These are phyloP conservation scores for Antitype chi DNA, from an alignment of 2,888 invertebrate genomes.

Conservation along the genomic window DNA sequence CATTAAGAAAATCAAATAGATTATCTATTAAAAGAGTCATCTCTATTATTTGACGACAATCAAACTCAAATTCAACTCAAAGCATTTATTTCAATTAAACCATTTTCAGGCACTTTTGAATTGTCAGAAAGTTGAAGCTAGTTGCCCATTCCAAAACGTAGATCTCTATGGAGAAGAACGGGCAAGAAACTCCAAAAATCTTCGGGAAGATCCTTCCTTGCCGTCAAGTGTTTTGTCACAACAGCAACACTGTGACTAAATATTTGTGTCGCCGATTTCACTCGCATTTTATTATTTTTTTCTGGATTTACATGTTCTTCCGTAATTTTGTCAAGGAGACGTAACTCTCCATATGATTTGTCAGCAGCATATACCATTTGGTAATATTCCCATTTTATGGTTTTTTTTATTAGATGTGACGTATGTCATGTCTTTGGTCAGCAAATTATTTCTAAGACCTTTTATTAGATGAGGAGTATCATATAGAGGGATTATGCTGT, in stretches of 20 bases:
- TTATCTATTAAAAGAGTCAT: slow-evolving; percentile 15
- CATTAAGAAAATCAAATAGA: slow-evolving; percentile 8
- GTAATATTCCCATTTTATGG: slow-evolving; percentile 7
- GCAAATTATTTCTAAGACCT: slow-evolving; percentile 3
- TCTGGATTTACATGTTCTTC: not conserved
- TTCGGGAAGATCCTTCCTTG: slow-evolving; percentile 3
- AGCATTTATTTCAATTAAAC: too few relatives aligned
- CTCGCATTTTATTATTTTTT: not conserved
- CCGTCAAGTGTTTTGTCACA: slow-evolving; percentile 1
- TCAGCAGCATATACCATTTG: slow-evolving; percentile 9
- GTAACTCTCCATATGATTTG: not conserved
- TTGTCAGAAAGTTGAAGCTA: too few relatives aligned
- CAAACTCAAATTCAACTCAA: too few relatives aligned
- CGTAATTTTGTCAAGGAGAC: slow-evolving; percentile 1
- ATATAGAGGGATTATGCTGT: not conserved
- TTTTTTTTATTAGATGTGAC: not conserved
- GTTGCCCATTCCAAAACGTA: too few relatives aligned
- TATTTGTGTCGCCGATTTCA: not conserved
- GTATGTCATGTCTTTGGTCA: not conserved
- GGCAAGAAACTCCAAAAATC: too few relatives aligned
- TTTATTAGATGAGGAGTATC: slow-evolving; percentile 9
- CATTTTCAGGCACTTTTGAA: too few relatives aligned
- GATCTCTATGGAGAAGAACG: too few relatives aligned
- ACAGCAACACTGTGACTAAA: slow-evolving; percentile 12
- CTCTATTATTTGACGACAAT: slow-evolving; percentile 6